Evolutionary conservation across 2,888 invertebrate genomes (phyloP).

Genomic region (Archips xylosteana): DNA sequence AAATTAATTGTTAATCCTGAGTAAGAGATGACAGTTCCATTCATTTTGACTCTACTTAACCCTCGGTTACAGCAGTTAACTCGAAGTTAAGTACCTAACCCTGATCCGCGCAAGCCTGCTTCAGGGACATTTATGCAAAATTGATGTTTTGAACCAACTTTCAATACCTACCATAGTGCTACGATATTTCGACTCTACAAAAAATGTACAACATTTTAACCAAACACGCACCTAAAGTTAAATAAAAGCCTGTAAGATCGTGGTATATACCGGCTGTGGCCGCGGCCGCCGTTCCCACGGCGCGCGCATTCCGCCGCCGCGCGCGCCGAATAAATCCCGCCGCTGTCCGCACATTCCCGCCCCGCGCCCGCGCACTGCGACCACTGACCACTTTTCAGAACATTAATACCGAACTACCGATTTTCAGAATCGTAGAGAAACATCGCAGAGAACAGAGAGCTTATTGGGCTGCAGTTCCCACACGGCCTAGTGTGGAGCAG

Average conservation of each 20-base stretch:
- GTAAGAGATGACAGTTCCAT: too few relatives aligned
- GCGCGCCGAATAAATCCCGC: slow-evolving; percentile 42
- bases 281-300: slow-evolving; percentile 17
- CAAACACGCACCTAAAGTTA: not conserved
- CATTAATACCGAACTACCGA: not conserved
- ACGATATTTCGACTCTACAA: not conserved
- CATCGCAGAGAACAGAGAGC: too few relatives aligned
- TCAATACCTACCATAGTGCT: too few relatives aligned
- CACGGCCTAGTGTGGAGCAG: too few relatives aligned
- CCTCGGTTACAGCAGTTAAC: too few relatives aligned
- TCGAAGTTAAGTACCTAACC: too few relatives aligned
- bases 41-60: too few relatives aligned
- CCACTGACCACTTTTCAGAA: not conserved
- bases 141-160: too few relatives aligned
- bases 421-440: not conserved
- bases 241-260: not conserved
- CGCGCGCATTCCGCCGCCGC: slow-evolving; percentile 33
- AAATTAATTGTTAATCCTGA: too few relatives aligned
- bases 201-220: not conserved
- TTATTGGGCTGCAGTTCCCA: too few relatives aligned
- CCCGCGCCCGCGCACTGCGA: not conserved
- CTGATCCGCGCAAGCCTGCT: too few relatives aligned
- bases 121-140: too few relatives aligned
- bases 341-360: slow-evolving; percentile 43
- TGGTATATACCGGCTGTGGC: not conserved